phyloP scores from a whole-genome alignment of 2,888 invertebrate genomes.

The Geophilus truncorum region DNA sequence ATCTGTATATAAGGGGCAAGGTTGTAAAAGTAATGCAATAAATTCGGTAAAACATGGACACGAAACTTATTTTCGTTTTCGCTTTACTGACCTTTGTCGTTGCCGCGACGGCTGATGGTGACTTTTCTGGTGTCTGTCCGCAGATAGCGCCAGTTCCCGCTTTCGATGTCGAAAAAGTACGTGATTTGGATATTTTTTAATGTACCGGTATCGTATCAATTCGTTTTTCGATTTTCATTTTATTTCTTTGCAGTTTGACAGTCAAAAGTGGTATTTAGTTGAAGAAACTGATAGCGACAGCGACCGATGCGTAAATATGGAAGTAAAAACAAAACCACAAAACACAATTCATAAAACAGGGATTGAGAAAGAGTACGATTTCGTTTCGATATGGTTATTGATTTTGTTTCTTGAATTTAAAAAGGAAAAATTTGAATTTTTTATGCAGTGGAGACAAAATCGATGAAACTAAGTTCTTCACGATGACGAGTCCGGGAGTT shows the following conservation, averaged over 20 bases:
- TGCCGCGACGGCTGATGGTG: background rate
- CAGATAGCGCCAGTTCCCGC: background rate
- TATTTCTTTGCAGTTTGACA: background rate
- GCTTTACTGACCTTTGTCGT: background rate
- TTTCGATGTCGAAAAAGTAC: conserved; percentile 18
- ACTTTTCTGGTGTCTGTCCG: conserved; percentile 4
- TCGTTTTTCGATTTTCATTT: background rate
- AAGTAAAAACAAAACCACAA: background rate
- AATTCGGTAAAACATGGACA: background rate
- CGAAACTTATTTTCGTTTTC: background rate
- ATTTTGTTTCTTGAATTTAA: background rate
- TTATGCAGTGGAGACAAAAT: conserved; percentile 27
- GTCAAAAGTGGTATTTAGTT: background rate
- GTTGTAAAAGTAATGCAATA: background rate
- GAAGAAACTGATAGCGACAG: conserved; percentile 15
- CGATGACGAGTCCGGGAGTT: background rate
- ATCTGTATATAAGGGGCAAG: background rate
- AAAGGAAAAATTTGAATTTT: background rate
- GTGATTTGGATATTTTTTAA: background rate
- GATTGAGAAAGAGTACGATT: conserved; percentile 10
- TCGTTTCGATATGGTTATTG: no score
- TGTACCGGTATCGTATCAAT: no score
- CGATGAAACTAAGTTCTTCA: background rate
- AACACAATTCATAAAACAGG: background rate
- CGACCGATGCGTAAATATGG: background rate